Evolutionary conservation across 2,113 vertebrate species (phyloP), one percentile per base, ranked within the genome.

Genomic region (Grammomys surdaster): DNA sequence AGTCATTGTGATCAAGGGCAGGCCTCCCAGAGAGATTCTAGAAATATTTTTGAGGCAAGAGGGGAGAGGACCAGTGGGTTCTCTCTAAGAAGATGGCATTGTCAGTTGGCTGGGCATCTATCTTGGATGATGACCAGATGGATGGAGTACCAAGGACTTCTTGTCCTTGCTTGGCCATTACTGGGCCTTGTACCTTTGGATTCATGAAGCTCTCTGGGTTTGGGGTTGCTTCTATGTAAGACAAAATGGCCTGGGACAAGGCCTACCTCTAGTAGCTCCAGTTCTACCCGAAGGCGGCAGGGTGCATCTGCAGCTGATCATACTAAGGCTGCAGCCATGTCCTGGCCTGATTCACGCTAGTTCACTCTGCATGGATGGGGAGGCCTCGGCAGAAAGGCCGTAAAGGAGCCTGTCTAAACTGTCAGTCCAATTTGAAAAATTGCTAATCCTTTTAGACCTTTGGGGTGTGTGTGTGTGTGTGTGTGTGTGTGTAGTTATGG

Each of bases 271-370:
- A 36, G 31, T 5, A 72, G 72, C 65, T 63, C 67, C 9, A 16
- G 16, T 2, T 46, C 28, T 40, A 56, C 28, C 1, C 1, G 0
- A 0, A 19, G 93, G 16, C 0, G 0, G 75, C 16, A 4, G 69
- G 31, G 4, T 0, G 16, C 19, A 7, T n/a, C 51, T 28, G 26
- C 0, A 20, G 60, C 11, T 20, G 20, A 2, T 13, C 9, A 4
- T 0, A 28, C 8, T 26, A 73, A 22, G 90, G 73, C 43, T 51
- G 17, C 73, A 69, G 46, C 33, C 56, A 58, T 58, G 13, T 5
- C 33, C 63, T 60, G 11, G 24, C 48, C 73, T 46, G 3, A 4
- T 72, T 14, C 19, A 24, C 51, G 16, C 56, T 46, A 2, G 11
- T 78, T 69, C 4, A 33, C 72, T 51, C n/a, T 16, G 65, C 10